A percentile compares a stretch with the other conserved stretches of the same genome.
These are phyloP conservation scores for Darevskia nairensis DNA, from an alignment of 2,797 vertebrate species.

Conservation along the genomic window DNA sequence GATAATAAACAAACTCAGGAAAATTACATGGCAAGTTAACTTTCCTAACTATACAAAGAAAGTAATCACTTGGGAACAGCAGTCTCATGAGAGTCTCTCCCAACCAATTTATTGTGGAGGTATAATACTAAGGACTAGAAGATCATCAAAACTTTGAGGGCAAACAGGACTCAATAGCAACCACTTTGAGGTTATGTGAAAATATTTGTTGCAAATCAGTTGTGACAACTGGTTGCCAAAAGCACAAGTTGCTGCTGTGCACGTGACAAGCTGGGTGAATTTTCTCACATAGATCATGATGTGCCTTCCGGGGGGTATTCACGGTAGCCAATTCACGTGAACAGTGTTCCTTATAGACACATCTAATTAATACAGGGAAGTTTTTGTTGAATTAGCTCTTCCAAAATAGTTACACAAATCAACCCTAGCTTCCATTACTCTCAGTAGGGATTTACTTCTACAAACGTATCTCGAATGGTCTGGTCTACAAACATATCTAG, in stretches of 20 bases:
- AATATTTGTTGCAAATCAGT: neutral
- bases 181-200: neutral
- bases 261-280: neutral
- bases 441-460: neutral
- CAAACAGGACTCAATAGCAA: neutral
- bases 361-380: neutral
- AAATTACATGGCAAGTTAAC: neutral
- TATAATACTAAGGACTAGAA: neutral
- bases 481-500: neutral
- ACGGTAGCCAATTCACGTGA: neutral
- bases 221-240: neutral
- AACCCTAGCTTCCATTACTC: neutral
- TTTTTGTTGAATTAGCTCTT: neutral
- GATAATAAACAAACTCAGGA: neutral
- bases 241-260: neutral
- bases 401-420: neutral
- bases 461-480: too few relatives aligned
- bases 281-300: neutral
- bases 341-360: neutral
- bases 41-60: neutral
- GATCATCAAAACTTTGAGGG: neutral
- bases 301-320: neutral
- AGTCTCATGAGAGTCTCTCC: neutral
- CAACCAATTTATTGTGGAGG: neutral
- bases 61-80: neutral